Percentiles rank a stretch among this genome's conserved stretches.
These are phyloP conservation scores for Hofmannophila pseudospretella DNA, from an alignment of 2,888 invertebrate genomes.

Conservation along the genomic window DNA sequence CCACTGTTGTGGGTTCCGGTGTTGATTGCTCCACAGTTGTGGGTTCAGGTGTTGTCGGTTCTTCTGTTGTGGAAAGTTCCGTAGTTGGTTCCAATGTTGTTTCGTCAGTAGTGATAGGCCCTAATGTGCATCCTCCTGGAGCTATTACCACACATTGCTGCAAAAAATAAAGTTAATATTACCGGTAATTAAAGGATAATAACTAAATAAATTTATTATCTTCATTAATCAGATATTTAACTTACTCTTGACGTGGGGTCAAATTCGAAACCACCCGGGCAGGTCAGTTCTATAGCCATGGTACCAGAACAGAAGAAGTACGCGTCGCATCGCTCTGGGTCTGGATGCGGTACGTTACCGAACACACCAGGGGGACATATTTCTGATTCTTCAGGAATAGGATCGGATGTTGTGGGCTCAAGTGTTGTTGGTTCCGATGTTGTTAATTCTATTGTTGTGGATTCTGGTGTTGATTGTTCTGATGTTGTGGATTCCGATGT, in stretches of 20 bases:
- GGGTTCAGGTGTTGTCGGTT: too few species aligned
- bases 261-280: slow-evolving; percentile 27
- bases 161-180: background rate
- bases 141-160: background rate
- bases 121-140: background rate
- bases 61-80: slow-evolving; percentile 3
- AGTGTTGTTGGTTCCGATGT: too few species aligned
- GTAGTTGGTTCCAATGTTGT: background rate
- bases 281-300: slow-evolving; percentile 19
- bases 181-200: too few species aligned
- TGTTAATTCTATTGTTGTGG: too few species aligned
- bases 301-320: slow-evolving; percentile 31
- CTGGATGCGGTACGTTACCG: slow-evolving; percentile 21
- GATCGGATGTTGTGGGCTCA: background rate
- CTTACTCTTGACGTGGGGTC: slow-evolving; percentile 22
- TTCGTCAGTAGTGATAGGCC: background rate
- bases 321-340: slow-evolving; percentile 22
- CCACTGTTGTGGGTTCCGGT: too few species aligned
- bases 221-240: too few species aligned
- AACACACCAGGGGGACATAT: slow-evolving; percentile 19
- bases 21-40: too few species aligned
- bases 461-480: too few species aligned
- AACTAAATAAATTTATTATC: too few species aligned
- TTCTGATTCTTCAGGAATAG: slow-evolving; percentile 2
- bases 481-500: too few species aligned